Conservation (phyloP, 1,140 invertebrate genomes). For the Macrotrachela quadricornifera region DNA sequence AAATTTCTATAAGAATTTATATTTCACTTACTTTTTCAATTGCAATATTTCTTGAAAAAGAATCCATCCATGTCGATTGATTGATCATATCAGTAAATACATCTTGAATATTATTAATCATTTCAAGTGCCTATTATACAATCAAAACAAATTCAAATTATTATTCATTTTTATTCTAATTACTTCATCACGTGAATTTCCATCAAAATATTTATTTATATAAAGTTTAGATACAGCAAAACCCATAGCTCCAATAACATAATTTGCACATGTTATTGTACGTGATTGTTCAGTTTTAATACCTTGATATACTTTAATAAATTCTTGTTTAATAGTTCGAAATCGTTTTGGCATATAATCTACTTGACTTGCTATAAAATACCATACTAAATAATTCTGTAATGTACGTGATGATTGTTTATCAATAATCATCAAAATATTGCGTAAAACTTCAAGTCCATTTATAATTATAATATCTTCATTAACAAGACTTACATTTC, state of each 20-base stretch:
- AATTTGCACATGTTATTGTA: constrained; percentile 43
- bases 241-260: constrained; percentile 58
- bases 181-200: constrained; percentile 52
- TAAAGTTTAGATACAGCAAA: constrained; percentile 65
- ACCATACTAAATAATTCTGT: too few relatives aligned
- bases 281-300: constrained; percentile 12
- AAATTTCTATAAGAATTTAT: too few relatives aligned
- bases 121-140: constrained; percentile 45
- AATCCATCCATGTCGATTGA: constrained; percentile 57
- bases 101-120: constrained; percentile 58
- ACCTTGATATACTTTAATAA: too few relatives aligned
- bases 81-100: constrained; percentile 51
- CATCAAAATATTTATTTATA: constrained; percentile 59
- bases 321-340: too few relatives aligned
- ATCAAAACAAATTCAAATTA: too few relatives aligned
- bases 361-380: too few relatives aligned
- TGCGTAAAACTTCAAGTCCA: too few relatives aligned
- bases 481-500: too few relatives aligned
- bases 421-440: too few relatives aligned
- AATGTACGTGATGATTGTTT: too few relatives aligned
- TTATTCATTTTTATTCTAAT: constrained; percentile 6
- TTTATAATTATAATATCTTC: too few relatives aligned
- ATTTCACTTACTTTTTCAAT: constrained; percentile 42
- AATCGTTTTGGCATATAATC: too few relatives aligned
- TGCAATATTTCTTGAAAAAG: constrained; percentile 51